Evolutionary conservation across 2,888 invertebrate genomes (phyloP), one percentile per base, ranked within the genome.

Genomic region (Calephelis perditalis): DNA sequence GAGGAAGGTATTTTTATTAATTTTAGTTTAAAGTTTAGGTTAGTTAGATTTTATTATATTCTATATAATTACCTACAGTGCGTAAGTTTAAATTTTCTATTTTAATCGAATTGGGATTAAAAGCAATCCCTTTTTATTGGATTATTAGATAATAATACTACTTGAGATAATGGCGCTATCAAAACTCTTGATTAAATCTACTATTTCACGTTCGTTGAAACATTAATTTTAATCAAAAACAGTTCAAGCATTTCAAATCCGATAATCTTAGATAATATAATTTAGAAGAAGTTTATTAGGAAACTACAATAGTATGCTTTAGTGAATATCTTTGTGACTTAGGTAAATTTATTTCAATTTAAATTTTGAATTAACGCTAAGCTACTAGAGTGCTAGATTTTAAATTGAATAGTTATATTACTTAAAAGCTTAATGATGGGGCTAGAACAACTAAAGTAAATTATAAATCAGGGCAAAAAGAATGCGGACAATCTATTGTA

Each of bases 231-330:
- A 69, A 70, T 72, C 56, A 71, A 68, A 70, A 70, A 65, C 67
- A 72, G 68, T 73, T 71, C 64, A 67, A 74, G 68, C 65, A 64
- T 64, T 67, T 67, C 77, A 72, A 72, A 74, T 78, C 74, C 71
- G 70, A 78, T 79, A 81, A 80, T 78, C 86, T 86, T 87, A 88
- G 77, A 52, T 52, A 55, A 85, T 75, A 83, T 76, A 82, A 83
- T 86, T 88, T 84, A 88, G 86, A 86, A 86, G 83, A 86, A 80
- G 77, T 85, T 86, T 86, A 83, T 79, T 79, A 79, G 79, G 81
- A 85, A 82, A 81, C 86, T 88, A 87, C 86, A 64, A 78, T 81
- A 86, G 77, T 77, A 82, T 74, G 79, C 77, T 79, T 85, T 81
- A 77, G 71, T 73, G 77, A 82, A 73, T 80, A 78, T 76, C 77